Base-by-base conservation (phyloP, 2,888 invertebrate species). In the Choreutis nemorana region DNA sequence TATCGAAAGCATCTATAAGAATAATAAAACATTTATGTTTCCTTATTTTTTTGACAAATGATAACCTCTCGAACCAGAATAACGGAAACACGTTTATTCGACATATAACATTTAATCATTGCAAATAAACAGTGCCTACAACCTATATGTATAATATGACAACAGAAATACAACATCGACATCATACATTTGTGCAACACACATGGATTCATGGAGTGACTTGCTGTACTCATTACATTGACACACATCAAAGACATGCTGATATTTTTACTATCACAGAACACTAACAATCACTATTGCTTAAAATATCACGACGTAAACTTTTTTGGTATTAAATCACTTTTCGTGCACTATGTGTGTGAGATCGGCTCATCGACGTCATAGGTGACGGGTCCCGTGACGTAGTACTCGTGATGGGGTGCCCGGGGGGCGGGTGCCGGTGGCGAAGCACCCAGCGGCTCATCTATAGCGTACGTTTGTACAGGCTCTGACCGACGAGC, bases 291-390 rank as follows among this genome's bases (percentile, higher is more conserved):
- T 5, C 18, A 18, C 18, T 18, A 18, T 5, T 6, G 5, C 5
- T 18, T 6, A 18, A 18, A 6, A 18, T n/a, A n/a, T n/a, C n/a
- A n/a, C n/a, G n/a, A n/a, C n/a, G n/a, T n/a, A n/a, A n/a, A n/a
- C n/a, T n/a, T n/a, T n/a, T n/a, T n/a, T n/a, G n/a, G n/a, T n/a
- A n/a, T n/a, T 18, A 18, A 7, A 6, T 18, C n/a, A 9, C 23
- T 5, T 9, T 23, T 9, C 23, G 9, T 23, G 10, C 29, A 12
- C 39, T 49, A 58, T 3, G 43, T 37, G 37, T 42, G 44, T 9
- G 35, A 22, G 27, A 81, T 64, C 15, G 83, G 83, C 47, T 81
- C 77, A 64, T 84, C 84, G 34, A 84, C 82, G 49, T 82, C 64
- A 54, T 68, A 83, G 4, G 83, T 84, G 44, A 70, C 67, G 14